phyloP scores from a whole-genome alignment of 2,113 vertebrate species.

The Meleagris gallopavo region DNA sequence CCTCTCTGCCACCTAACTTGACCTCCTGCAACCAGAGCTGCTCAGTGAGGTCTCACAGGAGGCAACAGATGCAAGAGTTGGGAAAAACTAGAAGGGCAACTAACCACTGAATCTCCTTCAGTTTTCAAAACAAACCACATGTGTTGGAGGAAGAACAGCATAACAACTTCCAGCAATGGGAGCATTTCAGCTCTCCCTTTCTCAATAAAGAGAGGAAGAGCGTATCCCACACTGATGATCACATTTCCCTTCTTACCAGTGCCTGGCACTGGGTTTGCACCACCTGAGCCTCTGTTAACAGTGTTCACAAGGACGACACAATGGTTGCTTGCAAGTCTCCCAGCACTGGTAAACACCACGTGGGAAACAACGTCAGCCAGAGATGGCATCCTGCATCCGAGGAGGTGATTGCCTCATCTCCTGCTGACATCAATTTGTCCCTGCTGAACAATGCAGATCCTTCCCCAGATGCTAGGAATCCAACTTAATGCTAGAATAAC shows the following conservation, averaged over 20 bases:
- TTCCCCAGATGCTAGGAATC: neutral
- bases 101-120: neutral
- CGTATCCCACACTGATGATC: neutral
- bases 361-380: slow-evolving; percentile 51
- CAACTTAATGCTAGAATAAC: neutral
- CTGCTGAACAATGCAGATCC: neutral
- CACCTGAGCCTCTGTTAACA: slow-evolving; percentile 31
- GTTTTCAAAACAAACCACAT: neutral
- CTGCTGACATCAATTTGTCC: neutral
- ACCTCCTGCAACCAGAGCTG: neutral
- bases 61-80: neutral
- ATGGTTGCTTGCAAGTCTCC: slow-evolving; percentile 59
- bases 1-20: neutral
- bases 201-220: neutral
- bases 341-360: slow-evolving; percentile 67
- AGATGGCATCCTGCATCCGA: neutral
- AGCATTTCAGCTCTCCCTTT: neutral
- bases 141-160: neutral
- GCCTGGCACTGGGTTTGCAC: slow-evolving; percentile 21
- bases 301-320: slow-evolving; percentile 57
- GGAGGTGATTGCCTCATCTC: slow-evolving; percentile 31
- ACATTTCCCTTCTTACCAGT: neutral
- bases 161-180: neutral
- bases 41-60: neutral
- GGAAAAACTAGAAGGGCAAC: neutral